phyloP scores from a whole-genome alignment of 2,888 invertebrate species.

The Synergus laeviventris region DNA sequence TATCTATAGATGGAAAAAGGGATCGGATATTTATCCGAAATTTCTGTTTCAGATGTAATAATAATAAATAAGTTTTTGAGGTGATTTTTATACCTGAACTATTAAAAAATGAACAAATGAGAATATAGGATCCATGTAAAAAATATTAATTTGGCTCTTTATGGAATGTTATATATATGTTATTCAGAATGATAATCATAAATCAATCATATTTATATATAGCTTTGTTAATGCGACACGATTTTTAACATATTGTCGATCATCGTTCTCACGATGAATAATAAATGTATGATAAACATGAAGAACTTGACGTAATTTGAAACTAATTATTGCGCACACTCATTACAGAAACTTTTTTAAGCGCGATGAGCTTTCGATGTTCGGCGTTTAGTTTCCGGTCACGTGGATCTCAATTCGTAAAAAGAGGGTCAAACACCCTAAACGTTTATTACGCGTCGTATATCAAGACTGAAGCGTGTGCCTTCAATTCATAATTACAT shows the following conservation, averaged over 20 bases:
- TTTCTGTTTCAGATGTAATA: too few species aligned
- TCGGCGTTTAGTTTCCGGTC: constrained; percentile 48
- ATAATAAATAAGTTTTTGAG: too few species aligned
- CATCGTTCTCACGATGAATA: constrained; percentile 36
- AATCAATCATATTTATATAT: constrained; percentile 37
- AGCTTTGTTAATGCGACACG: background rate
- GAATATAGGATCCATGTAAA: too few species aligned
- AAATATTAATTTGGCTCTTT: too few species aligned
- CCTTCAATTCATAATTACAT: constrained; percentile 52
- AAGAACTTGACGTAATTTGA: constrained; percentile 30
- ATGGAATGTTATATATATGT: too few species aligned
- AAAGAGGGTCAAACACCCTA: constrained; percentile 43
- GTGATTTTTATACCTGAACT: too few species aligned
- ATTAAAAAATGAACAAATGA: too few species aligned
- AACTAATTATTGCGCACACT: constrained; percentile 32
- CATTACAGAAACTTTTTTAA: constrained; percentile 38
- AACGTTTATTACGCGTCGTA: constrained; percentile 48
- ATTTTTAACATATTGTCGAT: constrained; percentile 5
- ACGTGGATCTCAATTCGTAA: constrained; percentile 42
- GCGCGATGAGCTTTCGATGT: constrained; percentile 35
- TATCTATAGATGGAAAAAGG: too few species aligned
- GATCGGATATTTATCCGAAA: too few species aligned
- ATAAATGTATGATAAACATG: constrained; percentile 32
- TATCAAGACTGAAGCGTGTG: constrained; percentile 52
- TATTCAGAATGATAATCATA: constrained; percentile 25